Base-by-base conservation (phyloP, 2,888 invertebrate species). In the Chironomus tentans region DNA sequence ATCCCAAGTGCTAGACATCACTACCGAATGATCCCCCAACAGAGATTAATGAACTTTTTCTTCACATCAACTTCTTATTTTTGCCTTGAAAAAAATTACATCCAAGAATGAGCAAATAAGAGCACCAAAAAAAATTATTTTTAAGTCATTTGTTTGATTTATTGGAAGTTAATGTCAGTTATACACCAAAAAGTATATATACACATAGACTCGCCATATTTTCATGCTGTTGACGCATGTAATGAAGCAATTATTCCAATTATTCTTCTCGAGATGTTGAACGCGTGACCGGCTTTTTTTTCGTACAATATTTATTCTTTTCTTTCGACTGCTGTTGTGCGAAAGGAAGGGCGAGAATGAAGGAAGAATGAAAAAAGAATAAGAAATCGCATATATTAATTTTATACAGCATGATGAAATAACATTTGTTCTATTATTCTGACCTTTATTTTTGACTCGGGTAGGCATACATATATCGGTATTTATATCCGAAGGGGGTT, bases 131-230 rank as follows among this genome's bases (percentile, higher is more conserved):
- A 62, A 65, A 65, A 7, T 65, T 65, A 6, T 47, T 70, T 46
- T 70, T 70, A 47, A 70, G 70, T 47, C 47, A 70, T 70, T 70
- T 70, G 70, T 70, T 70, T 70, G 70, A 70, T 70, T 70, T 70
- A 70, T 70, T 56, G 56, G 15, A 56, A 56, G 56, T 56, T 56
- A 56, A 56, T 7, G 56, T 56, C 56, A 56, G 56, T 56, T 5
- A 15, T 56, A 56, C 6, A 56, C 38, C 38, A 38, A 38, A 38
- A 38, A 38, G 38, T 10, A 38, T 38, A 10, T 38, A 56, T 56
- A 56, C 56, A 56, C 7, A 56, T 56, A 56, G 15, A 38, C 5
- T 56, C 18, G 56, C 56, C 18, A 56, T 56, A 56, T 56, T 15
- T 65, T 22, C 65, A 65, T 65, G 65, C 65, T 46, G 68, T 69